Evolutionary conservation across 2,888 invertebrate genomes (phyloP), one percentile per base, ranked within the genome.

Genomic region (Coremacera marginata): DNA sequence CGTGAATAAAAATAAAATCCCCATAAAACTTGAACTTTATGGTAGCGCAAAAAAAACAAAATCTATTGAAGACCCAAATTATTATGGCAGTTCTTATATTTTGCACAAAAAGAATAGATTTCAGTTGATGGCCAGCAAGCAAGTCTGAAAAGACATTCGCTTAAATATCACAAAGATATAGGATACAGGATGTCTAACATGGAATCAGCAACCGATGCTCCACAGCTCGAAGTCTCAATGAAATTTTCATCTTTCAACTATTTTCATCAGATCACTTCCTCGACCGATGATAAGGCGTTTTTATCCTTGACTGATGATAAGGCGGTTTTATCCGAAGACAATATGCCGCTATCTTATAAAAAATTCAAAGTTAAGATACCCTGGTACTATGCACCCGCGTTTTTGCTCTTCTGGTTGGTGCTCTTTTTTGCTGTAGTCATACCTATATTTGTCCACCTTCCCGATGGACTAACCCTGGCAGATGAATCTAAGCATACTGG

Each of bases 401-500:
- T 85, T 78, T 55, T 85, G 19, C 70, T 85, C 11, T 72, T 87
- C 14, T 88, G 88, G 88, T 34, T 86, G 1, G 83, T 79, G 2
- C 78, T 88, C 0, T 84, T 88, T 63, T 85, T 82, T 63, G 86
- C 84, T 2, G 82, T 86, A 5, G 84, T 85, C 0, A 76, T 83
- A 27, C 84, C 84, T 0, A 65, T 84, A 0, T 85, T 84, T 65
- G 79, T 83, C 49, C 80, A 82, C 5, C 76, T 88, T 8, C 88
- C 89, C 1, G 81, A 82, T 0, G 83, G 84, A 2, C 71, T 88
- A 2, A 82, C 77, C 0, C 78, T 87, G 2, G 78, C 82, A 2
- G 79, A 84, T 31, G 86, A 86, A 68, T 31, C 76, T 0, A 34
- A 76, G 0, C 79, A 86, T 74, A 87, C 90, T 0, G 90, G 90